Base-by-base conservation (phyloP, 2,797 vertebrate species). In the Yasuhikotakia modesta region DNA sequence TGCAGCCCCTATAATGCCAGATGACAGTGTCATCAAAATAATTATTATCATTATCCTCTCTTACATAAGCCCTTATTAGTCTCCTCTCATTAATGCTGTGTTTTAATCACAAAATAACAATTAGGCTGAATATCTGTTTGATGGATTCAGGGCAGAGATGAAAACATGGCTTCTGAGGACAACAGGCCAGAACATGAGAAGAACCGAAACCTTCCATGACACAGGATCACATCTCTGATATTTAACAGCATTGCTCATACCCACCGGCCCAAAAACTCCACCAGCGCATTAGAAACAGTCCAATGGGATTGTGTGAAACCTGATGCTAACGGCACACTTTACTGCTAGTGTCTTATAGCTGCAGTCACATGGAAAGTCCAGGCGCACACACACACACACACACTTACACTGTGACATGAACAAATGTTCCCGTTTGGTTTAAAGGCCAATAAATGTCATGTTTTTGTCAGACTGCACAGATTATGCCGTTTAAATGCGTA, bases 401-500 rank as follows among this genome's bases (percentile, higher is more conserved):
- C 19, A 39, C 13, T 17, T 17, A 52, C 52, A 55, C 55, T 55
- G 3, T 11, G 5, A 21, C n/a, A 55, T 55, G 52, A 22, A 55
- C 52, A 21, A 55, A 21, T 55, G 16, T 50, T 50, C 4, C 4
- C 17, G 11, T 57, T 57, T 48, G 53, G 19, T 11, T 86, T 84
- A 87, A 89, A 89, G 87, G 86, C 88, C 87, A 88, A 89, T 90
- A 87, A 91, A 91, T 92, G 90, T 88, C 89, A 90, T 86, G 89
- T 85, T 90, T 86, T 85, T 86, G 84, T 85, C 88, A 90, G 88
- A 90, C 86, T 91, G 87, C 89, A 81, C 88, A 90, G 86, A 89
- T 90, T 87, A 90, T 85, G 86, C 85, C 87, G 87, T 90, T 85
- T 86, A 91, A 88, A 88, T 82, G 79, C 84, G 82, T 78, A 85